Conservation (phyloP, 2,797 vertebrate species). For the Oophaga sylvatica region DNA sequence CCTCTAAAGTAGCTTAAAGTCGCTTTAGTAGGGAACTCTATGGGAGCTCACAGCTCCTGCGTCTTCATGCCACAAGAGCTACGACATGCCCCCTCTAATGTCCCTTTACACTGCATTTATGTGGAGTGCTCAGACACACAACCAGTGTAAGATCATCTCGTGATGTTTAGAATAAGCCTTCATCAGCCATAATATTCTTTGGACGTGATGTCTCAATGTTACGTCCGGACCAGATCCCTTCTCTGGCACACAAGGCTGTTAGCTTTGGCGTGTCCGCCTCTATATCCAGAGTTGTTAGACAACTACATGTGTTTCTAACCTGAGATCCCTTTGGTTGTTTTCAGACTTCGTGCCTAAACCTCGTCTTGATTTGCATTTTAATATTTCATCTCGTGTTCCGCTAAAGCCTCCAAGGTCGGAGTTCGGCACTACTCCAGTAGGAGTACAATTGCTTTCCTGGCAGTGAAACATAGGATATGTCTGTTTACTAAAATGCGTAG, state of each 20-base stretch:
- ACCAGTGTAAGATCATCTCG: too few species aligned
- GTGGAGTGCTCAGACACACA: too few species aligned
- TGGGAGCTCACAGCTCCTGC: too few species aligned
- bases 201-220: too few species aligned
- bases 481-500: conserved; percentile 48
- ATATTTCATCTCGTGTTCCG: not conserved
- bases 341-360: not conserved
- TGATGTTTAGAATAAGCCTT: too few species aligned
- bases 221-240: not conserved
- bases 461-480: conserved; percentile 51
- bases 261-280: not conserved
- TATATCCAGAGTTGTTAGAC: not conserved
- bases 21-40: too few species aligned
- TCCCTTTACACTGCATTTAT: too few species aligned
- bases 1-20: too few species aligned
- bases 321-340: not conserved
- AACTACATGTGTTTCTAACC: not conserved
- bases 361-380: conserved; percentile 6
- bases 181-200: too few species aligned
- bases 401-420: conserved; percentile 6
- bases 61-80: too few species aligned
- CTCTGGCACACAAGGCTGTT: not conserved
- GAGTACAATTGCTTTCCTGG: conserved; percentile 46
- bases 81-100: too few species aligned
- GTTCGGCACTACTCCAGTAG: conserved; percentile 6